Evolutionary conservation across 2,113 vertebrate species (phyloP).

Genomic region (Xiphophorus maculatus): DNA sequence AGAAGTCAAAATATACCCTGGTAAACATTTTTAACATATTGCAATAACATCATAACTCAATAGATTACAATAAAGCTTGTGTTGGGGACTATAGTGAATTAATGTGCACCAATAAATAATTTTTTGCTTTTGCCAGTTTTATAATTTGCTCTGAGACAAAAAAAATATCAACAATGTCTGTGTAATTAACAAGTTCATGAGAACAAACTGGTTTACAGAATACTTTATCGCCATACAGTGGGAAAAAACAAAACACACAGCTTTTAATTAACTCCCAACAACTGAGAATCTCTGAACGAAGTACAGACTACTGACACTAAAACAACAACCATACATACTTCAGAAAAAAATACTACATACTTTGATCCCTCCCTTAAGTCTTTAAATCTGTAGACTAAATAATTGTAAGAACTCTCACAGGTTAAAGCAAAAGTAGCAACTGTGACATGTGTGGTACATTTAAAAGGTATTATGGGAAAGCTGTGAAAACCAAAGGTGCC

Average conservation of each 20-base stretch:
- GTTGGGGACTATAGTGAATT: not conserved
- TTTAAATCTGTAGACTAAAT: not conserved
- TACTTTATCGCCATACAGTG: not conserved
- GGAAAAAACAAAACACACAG: not conserved
- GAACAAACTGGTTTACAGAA: not conserved
- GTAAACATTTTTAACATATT: not conserved
- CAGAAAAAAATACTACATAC: not conserved
- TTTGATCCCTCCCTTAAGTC: not conserved
- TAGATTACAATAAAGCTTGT: not conserved
- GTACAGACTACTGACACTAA: not conserved
- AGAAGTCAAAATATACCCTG: no score
- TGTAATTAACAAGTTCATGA: not conserved
- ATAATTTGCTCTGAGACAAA: not conserved
- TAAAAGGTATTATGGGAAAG: constrained; percentile 6
- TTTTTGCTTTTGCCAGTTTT: not conserved
- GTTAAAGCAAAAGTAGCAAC: constrained; percentile 1
- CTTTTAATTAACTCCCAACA: not conserved
- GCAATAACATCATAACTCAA: not conserved
- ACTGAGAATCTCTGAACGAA: not conserved
- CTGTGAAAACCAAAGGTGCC: constrained; percentile 17
- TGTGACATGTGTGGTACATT: not conserved
- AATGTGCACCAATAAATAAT: not conserved
- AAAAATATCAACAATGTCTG: not conserved
- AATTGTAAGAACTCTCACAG: not conserved
- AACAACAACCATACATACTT: no score